Evolutionary conservation across 2,113 vertebrate genomes (phyloP).

Genomic region (Cheirogaleus medius): DNA sequence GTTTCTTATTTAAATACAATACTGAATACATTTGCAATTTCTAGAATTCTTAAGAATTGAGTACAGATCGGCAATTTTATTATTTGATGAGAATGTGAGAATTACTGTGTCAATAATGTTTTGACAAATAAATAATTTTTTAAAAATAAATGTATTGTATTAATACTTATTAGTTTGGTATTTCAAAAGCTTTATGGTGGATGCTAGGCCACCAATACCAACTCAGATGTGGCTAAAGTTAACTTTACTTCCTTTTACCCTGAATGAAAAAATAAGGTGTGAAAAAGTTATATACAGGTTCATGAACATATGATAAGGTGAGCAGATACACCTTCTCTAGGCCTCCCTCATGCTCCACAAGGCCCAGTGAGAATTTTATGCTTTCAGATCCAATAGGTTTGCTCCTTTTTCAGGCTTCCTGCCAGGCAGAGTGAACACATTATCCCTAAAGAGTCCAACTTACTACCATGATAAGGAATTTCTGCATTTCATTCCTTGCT

Average conservation of each 20-base stretch:
- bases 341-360: neutral
- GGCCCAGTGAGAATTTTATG: neutral
- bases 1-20: neutral
- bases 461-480: neutral
- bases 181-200: conserved; percentile 3
- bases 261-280: neutral
- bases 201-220: neutral
- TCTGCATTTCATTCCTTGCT: neutral
- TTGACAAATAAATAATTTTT: neutral
- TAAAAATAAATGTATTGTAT: neutral
- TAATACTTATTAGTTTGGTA: neutral
- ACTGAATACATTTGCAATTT: neutral
- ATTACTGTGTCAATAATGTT: neutral
- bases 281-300: neutral
- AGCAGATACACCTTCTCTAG: neutral
- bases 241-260: neutral
- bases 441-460: neutral
- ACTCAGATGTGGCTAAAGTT: neutral
- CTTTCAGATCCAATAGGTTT: neutral
- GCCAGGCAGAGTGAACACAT: neutral
- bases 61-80: neutral
- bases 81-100: neutral
- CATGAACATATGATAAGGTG: neutral
- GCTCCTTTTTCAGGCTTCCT: neutral
- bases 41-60: neutral